A percentile compares a stretch with the other conserved stretches of the same genome.
phyloP scores from a whole-genome alignment of 2,888 invertebrate genomes.

The Julus scandinavius region DNA sequence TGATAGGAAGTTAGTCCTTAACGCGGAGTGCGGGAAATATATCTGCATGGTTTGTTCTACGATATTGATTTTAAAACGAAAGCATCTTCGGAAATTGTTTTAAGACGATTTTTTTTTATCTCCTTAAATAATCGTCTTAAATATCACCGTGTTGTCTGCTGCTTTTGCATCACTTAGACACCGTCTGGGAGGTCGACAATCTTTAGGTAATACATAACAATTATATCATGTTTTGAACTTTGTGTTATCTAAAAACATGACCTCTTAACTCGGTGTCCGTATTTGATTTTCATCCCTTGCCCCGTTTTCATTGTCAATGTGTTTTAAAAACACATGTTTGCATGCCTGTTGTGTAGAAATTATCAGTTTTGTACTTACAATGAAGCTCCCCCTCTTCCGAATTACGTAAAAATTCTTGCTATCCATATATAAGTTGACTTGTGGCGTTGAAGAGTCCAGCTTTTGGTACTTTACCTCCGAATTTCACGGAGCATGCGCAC shows the following conservation, averaged over 20 bases:
- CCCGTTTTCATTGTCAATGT: too few species aligned
- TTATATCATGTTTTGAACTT: not conserved
- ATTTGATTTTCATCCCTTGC: too few species aligned
- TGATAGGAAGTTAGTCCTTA: not conserved
- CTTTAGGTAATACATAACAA: not conserved
- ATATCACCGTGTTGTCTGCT: not conserved
- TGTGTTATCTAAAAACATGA: too few species aligned
- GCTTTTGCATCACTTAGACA: not conserved
- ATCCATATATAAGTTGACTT: not conserved
- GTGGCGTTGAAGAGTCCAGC: not conserved
- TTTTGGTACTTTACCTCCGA: not conserved
- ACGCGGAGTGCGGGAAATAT: not conserved
- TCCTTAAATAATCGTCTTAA: not conserved
- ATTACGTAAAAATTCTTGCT: not conserved
- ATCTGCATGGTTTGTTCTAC: not conserved
- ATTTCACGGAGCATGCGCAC: not conserved
- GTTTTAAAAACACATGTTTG: too few species aligned
- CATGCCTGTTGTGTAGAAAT: too few species aligned
- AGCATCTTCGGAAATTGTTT: conserved; percentile 40
- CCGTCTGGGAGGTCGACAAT: not conserved
- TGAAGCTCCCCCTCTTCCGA: too few species aligned
- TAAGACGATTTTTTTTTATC: not conserved
- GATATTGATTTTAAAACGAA: conserved; percentile 36
- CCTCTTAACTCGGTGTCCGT: too few species aligned
- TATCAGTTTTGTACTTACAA: too few species aligned